Conservation (phyloP, 2,888 invertebrate species). For the Brenthis daphne region DNA sequence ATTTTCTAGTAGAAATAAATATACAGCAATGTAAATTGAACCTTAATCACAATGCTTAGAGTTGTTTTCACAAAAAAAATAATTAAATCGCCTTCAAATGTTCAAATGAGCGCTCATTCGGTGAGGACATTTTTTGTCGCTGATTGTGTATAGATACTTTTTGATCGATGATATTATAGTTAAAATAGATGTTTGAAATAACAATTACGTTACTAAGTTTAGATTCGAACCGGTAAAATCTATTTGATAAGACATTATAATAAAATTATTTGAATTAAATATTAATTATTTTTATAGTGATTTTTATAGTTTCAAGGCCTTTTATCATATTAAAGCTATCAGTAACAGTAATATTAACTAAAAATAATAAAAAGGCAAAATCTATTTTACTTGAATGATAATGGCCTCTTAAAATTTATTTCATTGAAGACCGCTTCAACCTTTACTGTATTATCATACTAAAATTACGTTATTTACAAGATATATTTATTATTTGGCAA, state of each 20-base stretch:
- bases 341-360: constrained; percentile 8
- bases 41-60: no score
- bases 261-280: no score
- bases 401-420: constrained; percentile 11
- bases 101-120: no score
- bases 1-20: no score
- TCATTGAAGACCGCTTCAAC: constrained; percentile 18
- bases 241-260: no score
- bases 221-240: no score
- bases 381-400: constrained; percentile 1
- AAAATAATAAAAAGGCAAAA: constrained; percentile 12
- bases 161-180: no score
- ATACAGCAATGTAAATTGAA: no score
- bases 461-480: constrained; percentile 28
- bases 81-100: no score
- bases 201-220: not conserved
- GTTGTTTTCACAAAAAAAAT: no score
- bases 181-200: not conserved
- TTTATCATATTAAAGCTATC: constrained; percentile 14
- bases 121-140: no score
- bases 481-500: constrained; percentile 33
- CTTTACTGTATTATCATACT: constrained; percentile 34
- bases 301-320: constrained; percentile 13
- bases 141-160: no score
- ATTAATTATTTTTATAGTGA: constrained; percentile 1